Evolutionary conservation across 2,888 invertebrate genomes (phyloP), one percentile per base, ranked within the genome.

Genomic region (Spilarctia lutea): DNA sequence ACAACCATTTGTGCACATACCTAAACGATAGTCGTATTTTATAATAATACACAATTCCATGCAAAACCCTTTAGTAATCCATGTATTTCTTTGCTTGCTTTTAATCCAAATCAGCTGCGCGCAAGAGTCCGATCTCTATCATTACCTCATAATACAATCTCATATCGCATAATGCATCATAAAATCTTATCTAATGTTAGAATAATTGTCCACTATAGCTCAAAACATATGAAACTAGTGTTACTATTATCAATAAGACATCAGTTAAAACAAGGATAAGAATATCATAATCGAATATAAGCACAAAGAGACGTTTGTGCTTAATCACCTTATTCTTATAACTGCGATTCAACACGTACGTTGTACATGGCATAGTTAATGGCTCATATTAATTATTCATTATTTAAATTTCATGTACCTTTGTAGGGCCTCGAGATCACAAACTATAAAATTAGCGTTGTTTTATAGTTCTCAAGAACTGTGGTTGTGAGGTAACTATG

Each of bases 341-440:
- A 48, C 73, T 75, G 68, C 73, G 56, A 71, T 75, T 79, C 24
- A 83, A 79, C 83, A 83, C 82, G 82, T 82, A 81, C 77, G 48
- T 16, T 56, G 73, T 73, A 75, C 77, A 81, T 73, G 65, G 45
- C 65, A 75, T 73, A 63, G 27, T 71, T 65, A 74, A 78, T 75
- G 74, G 52, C 7, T 45, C 27, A 78, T 67, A 71, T 45, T n/a
- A 13, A 68, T 72, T 56, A 56, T n/a, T 56, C 63, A 63, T 63
- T 39, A 78, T 74, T 73, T 33, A 69, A 60, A 56, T 63, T 69
- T 71, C 56, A 67, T 67, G 33, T 70, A 71, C 27, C 30, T 69
- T 56, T 33, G 56, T 42, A 65, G 45, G 60, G 72, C 70, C 72
- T 76, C 52, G 63, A 11, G 3, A 42, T 60, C n/a, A 27, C 20